Percentiles rank a stretch among this genome's conserved stretches.
These are phyloP conservation scores for Cheumatopsyche charites DNA, from an alignment of 1,140 invertebrate species.

Conservation along the genomic window DNA sequence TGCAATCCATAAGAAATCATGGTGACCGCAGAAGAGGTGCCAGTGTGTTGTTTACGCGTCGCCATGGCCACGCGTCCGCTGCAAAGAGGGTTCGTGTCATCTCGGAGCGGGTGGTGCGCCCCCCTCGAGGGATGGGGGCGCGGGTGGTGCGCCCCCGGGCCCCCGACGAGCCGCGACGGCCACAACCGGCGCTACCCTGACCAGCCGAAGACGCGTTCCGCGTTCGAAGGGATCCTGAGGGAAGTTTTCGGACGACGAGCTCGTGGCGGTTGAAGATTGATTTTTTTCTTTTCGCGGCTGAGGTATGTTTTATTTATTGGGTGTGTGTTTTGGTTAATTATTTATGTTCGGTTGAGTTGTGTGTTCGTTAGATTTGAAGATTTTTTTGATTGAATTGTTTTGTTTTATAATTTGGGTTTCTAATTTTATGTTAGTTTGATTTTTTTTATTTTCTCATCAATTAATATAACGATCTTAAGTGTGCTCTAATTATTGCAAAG, in stretches of 20 bases:
- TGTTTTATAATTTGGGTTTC: too few species aligned
- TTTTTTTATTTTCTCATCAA: too few species aligned
- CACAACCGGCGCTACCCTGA: too few species aligned
- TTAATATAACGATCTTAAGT: too few species aligned
- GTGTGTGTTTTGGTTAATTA: too few species aligned
- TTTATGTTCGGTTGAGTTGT: too few species aligned
- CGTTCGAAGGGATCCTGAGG: neutral
- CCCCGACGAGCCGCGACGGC: neutral
- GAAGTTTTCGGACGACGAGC: neutral
- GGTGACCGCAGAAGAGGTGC: neutral
- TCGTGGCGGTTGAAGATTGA: neutral
- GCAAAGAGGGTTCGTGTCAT: constrained; percentile 27
- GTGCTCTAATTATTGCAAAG: too few species aligned
- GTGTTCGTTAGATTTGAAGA: too few species aligned
- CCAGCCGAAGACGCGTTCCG: neutral
- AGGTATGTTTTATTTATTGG: constrained; percentile 4
- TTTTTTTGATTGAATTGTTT: too few species aligned
- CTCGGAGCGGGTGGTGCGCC: constrained; percentile 23
- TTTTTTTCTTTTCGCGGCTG: neutral
- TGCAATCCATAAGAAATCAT: neutral
- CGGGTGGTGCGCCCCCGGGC: neutral
- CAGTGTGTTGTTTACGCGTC: constrained; percentile 35
- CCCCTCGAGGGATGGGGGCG: too few species aligned
- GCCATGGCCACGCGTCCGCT: constrained; percentile 20
- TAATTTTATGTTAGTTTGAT: too few species aligned